These are phyloP conservation scores for Formica selysi DNA, from an alignment of 1,140 invertebrate species.

Conservation along the genomic window DNA sequence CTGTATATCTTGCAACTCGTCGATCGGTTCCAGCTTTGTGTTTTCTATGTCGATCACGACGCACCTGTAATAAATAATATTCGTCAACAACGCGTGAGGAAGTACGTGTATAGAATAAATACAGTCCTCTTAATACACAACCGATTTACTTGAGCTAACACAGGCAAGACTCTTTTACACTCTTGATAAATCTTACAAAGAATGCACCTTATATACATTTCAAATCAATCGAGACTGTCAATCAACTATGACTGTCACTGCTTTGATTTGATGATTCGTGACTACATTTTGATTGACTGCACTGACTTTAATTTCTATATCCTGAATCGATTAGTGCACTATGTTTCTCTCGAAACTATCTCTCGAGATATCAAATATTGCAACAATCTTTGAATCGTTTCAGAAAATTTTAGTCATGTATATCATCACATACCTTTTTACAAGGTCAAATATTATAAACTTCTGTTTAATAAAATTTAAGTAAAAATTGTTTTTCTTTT, in stretches of 20 bases:
- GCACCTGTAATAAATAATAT: conserved; percentile 76
- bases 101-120: conserved; percentile 28
- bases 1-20: conserved; percentile 54
- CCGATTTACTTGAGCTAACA: conserved; percentile 30
- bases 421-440: neutral
- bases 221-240: neutral
- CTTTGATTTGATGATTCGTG: no score
- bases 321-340: neutral
- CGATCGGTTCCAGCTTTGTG: conserved; percentile 57
- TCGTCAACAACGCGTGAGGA: conserved; percentile 64
- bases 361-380: neutral
- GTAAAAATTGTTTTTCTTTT: neutral
- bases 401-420: neutral
- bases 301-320: neutral
- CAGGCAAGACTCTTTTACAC: neutral
- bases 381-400: neutral
- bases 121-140: conserved; percentile 4
- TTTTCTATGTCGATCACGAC: conserved; percentile 45
- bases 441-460: neutral
- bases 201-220: conserved; percentile 12
- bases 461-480: conserved; percentile 10
- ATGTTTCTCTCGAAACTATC: neutral
- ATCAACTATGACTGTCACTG: neutral
- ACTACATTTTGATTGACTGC: no score
- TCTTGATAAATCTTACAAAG: conserved; percentile 33